Percentiles rank a stretch among this genome's conserved stretches.
These are phyloP conservation scores for Argopecten irradians DNA, from an alignment of 1,140 invertebrate species.

Conservation along the genomic window DNA sequence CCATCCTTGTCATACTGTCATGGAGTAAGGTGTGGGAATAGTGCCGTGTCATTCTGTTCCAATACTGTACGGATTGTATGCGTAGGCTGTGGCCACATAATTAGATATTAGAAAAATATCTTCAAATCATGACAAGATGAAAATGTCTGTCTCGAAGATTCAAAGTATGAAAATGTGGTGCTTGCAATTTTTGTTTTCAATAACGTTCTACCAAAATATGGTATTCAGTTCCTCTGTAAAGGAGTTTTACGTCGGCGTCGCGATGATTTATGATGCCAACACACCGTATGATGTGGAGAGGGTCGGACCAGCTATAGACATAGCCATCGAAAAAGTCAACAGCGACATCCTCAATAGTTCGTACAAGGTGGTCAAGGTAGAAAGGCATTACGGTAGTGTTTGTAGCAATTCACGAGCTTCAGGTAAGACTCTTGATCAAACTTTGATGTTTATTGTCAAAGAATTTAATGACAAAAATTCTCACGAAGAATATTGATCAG, in stretches of 20 bases:
- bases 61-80: no score
- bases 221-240: slow-evolving; percentile 24
- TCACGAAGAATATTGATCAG: no score
- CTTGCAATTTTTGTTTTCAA: background rate
- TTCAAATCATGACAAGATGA: background rate
- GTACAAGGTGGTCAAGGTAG: slow-evolving; percentile 50
- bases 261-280: slow-evolving; percentile 48
- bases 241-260: slow-evolving; percentile 53
- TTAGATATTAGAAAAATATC: no score
- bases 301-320: slow-evolving; percentile 58
- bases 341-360: slow-evolving; percentile 55
- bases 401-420: slow-evolving; percentile 56
- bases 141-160: background rate
- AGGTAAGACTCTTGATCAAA: slow-evolving; percentile 46
- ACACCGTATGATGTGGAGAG: slow-evolving; percentile 59
- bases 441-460: no score
- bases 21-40: background rate
- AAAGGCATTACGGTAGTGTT: slow-evolving; percentile 50
- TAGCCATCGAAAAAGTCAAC: slow-evolving; percentile 65
- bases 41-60: no score
- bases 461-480: no score
- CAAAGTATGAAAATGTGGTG: background rate
- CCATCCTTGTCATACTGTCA: background rate
- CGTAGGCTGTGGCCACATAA: no score
- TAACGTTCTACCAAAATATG: background rate